Percentiles rank a stretch among this genome's conserved stretches.
These are phyloP conservation scores for Cyanistes caeruleus DNA, from an alignment of 2,113 vertebrate species.

Conservation along the genomic window DNA sequence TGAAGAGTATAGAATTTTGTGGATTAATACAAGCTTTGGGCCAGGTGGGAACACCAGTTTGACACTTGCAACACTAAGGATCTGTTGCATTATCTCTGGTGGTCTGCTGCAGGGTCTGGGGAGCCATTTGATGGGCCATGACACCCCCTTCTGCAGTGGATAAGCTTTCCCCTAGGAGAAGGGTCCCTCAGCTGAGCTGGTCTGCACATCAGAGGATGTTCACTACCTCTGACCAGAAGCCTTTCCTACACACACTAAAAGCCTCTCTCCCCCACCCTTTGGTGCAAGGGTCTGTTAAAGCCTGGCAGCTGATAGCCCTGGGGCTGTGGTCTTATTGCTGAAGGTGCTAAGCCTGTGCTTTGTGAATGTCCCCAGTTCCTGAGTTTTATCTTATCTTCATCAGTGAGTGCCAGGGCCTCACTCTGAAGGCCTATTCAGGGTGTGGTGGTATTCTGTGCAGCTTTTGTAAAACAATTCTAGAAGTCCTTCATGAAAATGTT, in stretches of 20 bases:
- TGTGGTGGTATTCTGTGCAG: not conserved
- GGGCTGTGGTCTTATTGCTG: not conserved
- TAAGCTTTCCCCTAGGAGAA: not conserved
- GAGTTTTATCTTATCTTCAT: not conserved
- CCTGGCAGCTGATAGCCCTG: not conserved
- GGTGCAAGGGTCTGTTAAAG: not conserved
- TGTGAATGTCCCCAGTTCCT: not conserved
- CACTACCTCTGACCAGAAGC: not conserved
- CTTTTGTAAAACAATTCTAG: not conserved
- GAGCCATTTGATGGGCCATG: not conserved
- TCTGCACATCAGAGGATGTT: too few species aligned
- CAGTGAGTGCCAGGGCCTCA: not conserved
- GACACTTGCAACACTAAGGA: not conserved
- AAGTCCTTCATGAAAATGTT: not conserved
- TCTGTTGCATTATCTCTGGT: not conserved
- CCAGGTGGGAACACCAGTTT: not conserved
- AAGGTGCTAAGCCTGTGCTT: not conserved
- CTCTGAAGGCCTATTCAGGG: not conserved
- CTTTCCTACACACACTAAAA: not conserved
- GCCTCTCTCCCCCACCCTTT: too few species aligned
- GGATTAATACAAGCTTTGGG: not conserved
- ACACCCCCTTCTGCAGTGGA: not conserved
- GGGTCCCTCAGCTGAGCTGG: not conserved
- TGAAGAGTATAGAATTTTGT: not conserved
- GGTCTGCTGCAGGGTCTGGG: not conserved